phyloP scores from a whole-genome alignment of 64 coral and sea anemone species.

The Pocillopora verrucosa region DNA sequence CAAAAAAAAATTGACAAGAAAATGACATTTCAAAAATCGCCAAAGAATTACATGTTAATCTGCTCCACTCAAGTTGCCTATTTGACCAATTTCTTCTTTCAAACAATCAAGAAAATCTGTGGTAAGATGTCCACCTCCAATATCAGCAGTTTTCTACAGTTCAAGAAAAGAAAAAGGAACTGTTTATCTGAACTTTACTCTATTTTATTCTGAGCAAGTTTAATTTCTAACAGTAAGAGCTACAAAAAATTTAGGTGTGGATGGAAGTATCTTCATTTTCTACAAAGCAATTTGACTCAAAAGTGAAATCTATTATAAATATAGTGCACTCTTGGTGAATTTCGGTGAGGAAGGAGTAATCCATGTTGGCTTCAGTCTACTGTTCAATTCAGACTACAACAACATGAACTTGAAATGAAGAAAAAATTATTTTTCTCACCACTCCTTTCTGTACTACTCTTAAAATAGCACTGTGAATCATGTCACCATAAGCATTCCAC shows the following conservation, averaged over 20 bases:
- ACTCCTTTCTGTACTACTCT: slow-evolving; percentile 78
- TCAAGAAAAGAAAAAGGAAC: neutral
- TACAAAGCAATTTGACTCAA: too few relatives aligned
- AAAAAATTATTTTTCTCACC: slow-evolving; percentile 45
- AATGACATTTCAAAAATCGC: neutral
- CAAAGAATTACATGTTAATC: neutral
- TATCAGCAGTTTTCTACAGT: slow-evolving; percentile 71
- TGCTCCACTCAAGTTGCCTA: neutral
- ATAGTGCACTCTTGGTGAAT: too few relatives aligned
- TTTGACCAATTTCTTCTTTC: slow-evolving; percentile 70
- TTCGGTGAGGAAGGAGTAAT: too few relatives aligned
- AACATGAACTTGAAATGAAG: neutral
- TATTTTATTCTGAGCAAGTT: too few relatives aligned
- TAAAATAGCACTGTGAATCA: slow-evolving; percentile 84
- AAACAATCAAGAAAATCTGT: slow-evolving; percentile 74
- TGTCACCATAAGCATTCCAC: slow-evolving; percentile 78
- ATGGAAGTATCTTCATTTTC: too few relatives aligned
- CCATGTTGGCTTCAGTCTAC: too few relatives aligned
- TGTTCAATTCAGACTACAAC: neutral
- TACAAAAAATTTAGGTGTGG: too few relatives aligned
- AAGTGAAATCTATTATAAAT: too few relatives aligned
- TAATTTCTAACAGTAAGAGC: too few relatives aligned
- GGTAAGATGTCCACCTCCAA: slow-evolving; percentile 67
- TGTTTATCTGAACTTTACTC: neutral
- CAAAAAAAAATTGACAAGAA: neutral